phyloP scores from a whole-genome alignment of 2,113 vertebrate genomes.

The Acrocephalus kingi region DNA sequence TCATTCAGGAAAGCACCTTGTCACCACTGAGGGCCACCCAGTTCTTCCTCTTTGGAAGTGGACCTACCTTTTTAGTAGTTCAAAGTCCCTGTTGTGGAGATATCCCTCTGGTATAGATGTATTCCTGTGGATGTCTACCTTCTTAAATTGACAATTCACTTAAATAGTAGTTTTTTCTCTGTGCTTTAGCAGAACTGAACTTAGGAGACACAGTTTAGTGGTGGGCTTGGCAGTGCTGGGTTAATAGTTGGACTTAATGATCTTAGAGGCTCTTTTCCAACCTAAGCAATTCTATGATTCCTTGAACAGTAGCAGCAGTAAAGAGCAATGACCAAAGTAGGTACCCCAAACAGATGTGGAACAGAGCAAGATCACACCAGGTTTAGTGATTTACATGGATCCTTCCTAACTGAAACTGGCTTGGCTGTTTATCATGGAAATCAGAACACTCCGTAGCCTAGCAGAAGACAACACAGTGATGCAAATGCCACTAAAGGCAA shows the following conservation, averaged over 20 bases:
- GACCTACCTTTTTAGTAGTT: not conserved
- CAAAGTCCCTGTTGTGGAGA: not conserved
- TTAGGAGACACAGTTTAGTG: not conserved
- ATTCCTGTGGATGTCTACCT: not conserved
- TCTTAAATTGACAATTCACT: not conserved
- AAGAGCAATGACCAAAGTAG: not conserved
- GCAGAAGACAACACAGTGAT: not conserved
- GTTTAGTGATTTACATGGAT: not conserved
- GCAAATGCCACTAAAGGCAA: not conserved
- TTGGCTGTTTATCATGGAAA: not conserved
- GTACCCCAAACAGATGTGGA: not conserved
- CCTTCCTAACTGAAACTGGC: not conserved
- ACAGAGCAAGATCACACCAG: not conserved
- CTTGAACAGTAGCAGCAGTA: not conserved
- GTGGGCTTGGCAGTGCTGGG: not conserved
- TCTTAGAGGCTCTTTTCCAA: not conserved
- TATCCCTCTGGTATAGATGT: accelerated
- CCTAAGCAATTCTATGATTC: not conserved
- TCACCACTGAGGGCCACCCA: not conserved
- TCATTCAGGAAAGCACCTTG: not conserved
- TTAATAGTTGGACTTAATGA: not conserved
- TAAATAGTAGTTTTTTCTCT: not conserved
- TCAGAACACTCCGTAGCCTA: not conserved
- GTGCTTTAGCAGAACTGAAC: not conserved
- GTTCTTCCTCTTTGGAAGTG: not conserved